Evolutionary conservation across 2,888 invertebrate genomes (phyloP).

Genomic region (Quadroppia sp.): DNA sequence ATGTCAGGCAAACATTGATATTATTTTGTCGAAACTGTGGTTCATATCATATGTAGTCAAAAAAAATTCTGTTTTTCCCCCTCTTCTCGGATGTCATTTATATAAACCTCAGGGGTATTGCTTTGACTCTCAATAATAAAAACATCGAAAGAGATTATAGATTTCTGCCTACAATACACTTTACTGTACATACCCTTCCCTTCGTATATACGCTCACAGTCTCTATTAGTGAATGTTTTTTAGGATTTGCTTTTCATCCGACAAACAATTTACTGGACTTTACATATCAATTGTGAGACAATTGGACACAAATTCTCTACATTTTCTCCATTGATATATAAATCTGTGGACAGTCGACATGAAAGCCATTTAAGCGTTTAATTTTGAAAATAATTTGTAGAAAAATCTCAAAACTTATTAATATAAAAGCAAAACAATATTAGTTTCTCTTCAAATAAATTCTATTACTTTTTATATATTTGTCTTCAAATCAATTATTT

Average conservation of each 20-base stretch:
- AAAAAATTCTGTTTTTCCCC: neutral
- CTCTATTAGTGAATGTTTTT: constrained; percentile 2
- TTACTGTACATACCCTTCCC: neutral
- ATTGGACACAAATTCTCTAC: constrained; percentile 5
- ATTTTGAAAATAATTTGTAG: constrained; percentile 7
- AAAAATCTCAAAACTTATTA: neutral
- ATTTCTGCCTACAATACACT: neutral
- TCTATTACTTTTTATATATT: too few species aligned
- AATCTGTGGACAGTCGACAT: neutral
- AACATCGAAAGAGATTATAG: constrained; percentile 26
- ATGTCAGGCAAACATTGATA: constrained; percentile 25
- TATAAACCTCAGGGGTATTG: constrained; percentile 34
- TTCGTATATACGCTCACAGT: neutral
- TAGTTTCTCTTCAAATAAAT: too few species aligned
- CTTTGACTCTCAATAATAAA: constrained; percentile 26
- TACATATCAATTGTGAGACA: constrained; percentile 25
- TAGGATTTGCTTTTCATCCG: neutral
- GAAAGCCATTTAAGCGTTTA: constrained; percentile 9
- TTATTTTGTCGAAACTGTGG: constrained; percentile 24
- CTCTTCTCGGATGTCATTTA: constrained; percentile 30
- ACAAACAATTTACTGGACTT: constrained; percentile 17
- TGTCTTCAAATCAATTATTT: neutral
- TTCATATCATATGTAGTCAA: neutral
- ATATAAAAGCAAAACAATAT: neutral
- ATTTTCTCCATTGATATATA: neutral